Percentiles rank a stretch among this genome's conserved stretches.
Conservation (phyloP, 2,888 invertebrate genomes). For the Litoditis marina region DNA sequence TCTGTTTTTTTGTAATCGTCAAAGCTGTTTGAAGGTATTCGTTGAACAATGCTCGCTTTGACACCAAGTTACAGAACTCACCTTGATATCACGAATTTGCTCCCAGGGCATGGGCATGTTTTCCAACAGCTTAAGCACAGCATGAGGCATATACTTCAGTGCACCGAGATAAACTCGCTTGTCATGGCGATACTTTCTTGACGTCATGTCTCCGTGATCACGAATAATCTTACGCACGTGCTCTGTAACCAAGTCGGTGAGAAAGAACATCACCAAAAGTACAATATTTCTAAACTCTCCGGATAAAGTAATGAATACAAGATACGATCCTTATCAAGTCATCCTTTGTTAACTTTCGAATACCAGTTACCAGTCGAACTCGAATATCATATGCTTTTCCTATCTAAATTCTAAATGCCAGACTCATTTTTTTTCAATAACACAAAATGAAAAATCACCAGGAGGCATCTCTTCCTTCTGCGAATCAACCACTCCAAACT, state of each 20-base stretch:
- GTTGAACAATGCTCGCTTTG: not conserved
- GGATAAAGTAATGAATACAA: too few species aligned
- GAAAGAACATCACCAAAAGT: too few species aligned
- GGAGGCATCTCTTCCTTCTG: conserved; percentile 99
- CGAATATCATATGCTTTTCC: too few species aligned
- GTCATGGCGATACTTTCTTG: conserved; percentile 95
- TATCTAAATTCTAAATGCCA: not conserved
- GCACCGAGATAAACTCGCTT: conserved; percentile 96
- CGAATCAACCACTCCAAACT: conserved; percentile 96
- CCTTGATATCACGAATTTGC: conserved; percentile 95
- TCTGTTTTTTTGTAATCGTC: not conserved
- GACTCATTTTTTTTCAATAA: not conserved
- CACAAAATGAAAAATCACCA: too few species aligned
- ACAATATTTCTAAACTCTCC: too few species aligned
- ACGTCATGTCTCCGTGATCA: conserved; percentile 99
- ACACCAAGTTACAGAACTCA: conserved; percentile 7
- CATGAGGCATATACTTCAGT: conserved; percentile 99
- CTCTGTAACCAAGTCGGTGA: conserved; percentile 68
- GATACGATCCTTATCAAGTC: too few species aligned
- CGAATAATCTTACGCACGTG: conserved; percentile 97
- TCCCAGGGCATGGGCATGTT: conserved; percentile 99
- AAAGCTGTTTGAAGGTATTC: not conserved
- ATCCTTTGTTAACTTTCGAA: too few species aligned
- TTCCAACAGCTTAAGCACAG: conserved; percentile 94
- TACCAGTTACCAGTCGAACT: too few species aligned